Evolutionary conservation across 2,113 vertebrate genomes (phyloP).

Genomic region (Stigmatopora nigra): DNA sequence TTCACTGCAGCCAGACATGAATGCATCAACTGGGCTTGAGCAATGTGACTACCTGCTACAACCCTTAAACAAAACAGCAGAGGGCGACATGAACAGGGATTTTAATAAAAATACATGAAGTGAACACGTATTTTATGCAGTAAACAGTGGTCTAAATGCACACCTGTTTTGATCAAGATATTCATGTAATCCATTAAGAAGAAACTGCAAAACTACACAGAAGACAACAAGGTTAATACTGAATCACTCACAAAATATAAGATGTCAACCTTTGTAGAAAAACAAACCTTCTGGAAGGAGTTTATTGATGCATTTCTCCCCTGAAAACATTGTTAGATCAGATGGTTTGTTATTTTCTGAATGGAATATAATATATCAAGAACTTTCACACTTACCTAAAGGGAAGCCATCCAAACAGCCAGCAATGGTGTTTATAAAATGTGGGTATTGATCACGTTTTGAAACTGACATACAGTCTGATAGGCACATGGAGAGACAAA

Average conservation of each 20-base stretch:
- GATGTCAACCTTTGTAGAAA: background rate
- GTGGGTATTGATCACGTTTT: conserved; percentile 63
- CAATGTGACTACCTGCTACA: conserved; percentile 76
- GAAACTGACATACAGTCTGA: conserved; percentile 67
- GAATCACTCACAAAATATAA: background rate
- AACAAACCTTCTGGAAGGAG: conserved; percentile 77
- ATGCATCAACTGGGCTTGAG: conserved; percentile 83
- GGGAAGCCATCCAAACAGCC: conserved; percentile 79
- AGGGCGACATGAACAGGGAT: conserved; percentile 23
- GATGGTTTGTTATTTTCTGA: background rate
- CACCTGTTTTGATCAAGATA: conserved; percentile 83
- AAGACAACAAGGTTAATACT: conserved; percentile 23
- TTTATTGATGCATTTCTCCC: conserved; percentile 74
- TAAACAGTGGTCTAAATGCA: conserved; percentile 12
- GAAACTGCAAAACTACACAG: conserved; percentile 79
- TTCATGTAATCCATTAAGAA: conserved; percentile 73
- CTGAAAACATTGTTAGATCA: conserved; percentile 50
- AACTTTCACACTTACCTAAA: conserved; percentile 67
- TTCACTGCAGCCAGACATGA: conserved; percentile 79
- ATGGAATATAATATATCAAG: background rate
- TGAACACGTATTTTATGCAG: too few relatives aligned
- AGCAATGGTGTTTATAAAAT: conserved; percentile 75
- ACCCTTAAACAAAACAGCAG: conserved; percentile 62
- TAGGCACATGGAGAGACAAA: conserved; percentile 72
- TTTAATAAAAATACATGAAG: background rate